phyloP scores from a whole-genome alignment of 2,113 vertebrate genomes.

The Glaucidium brasilianum region DNA sequence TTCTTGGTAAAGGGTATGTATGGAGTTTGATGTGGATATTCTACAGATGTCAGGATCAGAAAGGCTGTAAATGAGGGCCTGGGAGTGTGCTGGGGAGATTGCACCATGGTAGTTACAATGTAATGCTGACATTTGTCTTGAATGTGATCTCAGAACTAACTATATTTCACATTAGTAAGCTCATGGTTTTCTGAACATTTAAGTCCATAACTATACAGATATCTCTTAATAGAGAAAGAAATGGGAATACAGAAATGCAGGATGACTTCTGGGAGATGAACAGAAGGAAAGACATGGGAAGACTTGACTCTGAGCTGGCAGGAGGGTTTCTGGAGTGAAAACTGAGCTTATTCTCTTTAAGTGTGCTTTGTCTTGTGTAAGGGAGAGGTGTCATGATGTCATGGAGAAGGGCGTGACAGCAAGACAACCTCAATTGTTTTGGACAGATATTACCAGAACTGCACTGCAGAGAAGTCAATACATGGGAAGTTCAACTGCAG shows the following conservation, averaged over 20 bases:
- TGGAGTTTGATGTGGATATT: background rate
- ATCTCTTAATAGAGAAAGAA: background rate
- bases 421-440: background rate
- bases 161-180: background rate
- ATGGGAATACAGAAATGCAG: background rate
- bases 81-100: background rate
- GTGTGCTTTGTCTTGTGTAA: background rate
- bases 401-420: background rate
- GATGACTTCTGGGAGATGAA: background rate
- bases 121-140: background rate
- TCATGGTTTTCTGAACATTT: background rate
- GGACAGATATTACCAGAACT: background rate
- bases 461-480: background rate
- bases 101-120: accelerated
- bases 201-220: accelerated
- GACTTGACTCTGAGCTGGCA: background rate
- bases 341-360: background rate
- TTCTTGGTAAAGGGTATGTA: accelerated
- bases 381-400: background rate
- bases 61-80: background rate
- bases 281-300: background rate
- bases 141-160: background rate
- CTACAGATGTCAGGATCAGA: background rate
- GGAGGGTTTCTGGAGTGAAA: background rate
- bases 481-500: background rate